These are phyloP conservation scores for Bradypodion pumilum DNA, from an alignment of 2,797 vertebrate species.

Conservation along the genomic window DNA sequence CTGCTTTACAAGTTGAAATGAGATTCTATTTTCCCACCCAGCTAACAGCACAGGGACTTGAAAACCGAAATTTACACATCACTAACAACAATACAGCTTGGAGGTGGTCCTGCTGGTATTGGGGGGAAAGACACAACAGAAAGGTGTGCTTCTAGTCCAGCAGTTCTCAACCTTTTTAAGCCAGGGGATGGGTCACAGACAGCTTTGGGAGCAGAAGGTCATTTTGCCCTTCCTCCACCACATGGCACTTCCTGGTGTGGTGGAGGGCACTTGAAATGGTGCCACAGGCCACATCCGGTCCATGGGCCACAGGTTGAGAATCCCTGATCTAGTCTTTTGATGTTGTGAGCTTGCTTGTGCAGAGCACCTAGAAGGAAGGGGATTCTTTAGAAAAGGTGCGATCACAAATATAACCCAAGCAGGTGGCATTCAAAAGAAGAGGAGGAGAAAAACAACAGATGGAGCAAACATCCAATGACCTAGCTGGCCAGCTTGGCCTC, in stretches of 20 bases:
- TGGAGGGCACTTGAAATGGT: no score
- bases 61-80: constrained; percentile 57
- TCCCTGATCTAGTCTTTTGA: no score
- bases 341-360: constrained; percentile 39
- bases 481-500: constrained; percentile 45
- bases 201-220: no score
- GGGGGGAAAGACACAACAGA: constrained; percentile 57
- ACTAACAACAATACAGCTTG: constrained; percentile 53
- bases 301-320: no score
- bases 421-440: constrained; percentile 48
- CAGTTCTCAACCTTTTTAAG: no score
- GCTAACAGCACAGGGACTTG: constrained; percentile 52
- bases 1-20: constrained; percentile 66
- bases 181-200: no score
- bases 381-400: constrained; percentile 53
- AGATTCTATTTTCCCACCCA: constrained; percentile 52
- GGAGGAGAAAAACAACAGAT: constrained; percentile 29
- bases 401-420: constrained; percentile 60
- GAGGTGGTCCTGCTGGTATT: constrained; percentile 61
- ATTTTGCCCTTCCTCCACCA: no score
- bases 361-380: constrained; percentile 38
- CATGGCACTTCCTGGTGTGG: no score
- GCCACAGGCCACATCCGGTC: no score
- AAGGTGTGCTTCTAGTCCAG: constrained; percentile 8
- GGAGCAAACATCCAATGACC: constrained; percentile 45